Base-by-base conservation (phyloP, 2,888 invertebrate species). In the Lathronympha strigana region DNA sequence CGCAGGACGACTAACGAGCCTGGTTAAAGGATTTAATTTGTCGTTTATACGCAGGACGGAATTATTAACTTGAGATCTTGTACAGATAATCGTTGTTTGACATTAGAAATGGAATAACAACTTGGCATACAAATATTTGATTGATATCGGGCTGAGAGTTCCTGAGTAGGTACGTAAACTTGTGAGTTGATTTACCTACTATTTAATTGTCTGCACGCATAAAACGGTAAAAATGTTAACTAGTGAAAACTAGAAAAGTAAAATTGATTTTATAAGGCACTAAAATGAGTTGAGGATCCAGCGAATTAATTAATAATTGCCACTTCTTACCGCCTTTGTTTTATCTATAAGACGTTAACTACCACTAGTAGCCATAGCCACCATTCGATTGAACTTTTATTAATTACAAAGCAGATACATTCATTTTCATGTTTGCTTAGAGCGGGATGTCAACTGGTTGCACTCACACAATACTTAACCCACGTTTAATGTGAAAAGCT, bases 1-100 rank as follows among this genome's bases (percentile, higher is more conserved):
- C 86, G 82, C 83, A 81, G 83, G 83, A 83, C 79, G 77, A 81
- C 57, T 66, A 61, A 60, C 66, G 61, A 66, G 64, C 51, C 61
- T 53, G 38, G 47, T 47, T 25, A 49, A 60, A 54, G 66, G 61
- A 54, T 49, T 60, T 38, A 51, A 58, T 23, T 54, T 31, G 54
- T 21, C 63, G 23, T 38, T 66, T 47, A 60, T 17, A 60, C 25
- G 36, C 21, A 49, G 36, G 15, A 47, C 33, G 43, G 21, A 40
- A 43, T 43, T 28, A 55, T 55, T 53, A 43, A 15, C 19, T 31
- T 19, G 55, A 55, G 55, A 43, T 40, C 25, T 55, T 40, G 28
- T n/a, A 38, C 19, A 33, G 11, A 40, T 38, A 25, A 25, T 25
- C 2, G 15, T 19, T 57, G 25, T 55, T 5, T 13, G 28, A 28